Base-by-base conservation (phyloP, 2,797 vertebrate genomes). In the Erpetoichthys calabaricus region DNA sequence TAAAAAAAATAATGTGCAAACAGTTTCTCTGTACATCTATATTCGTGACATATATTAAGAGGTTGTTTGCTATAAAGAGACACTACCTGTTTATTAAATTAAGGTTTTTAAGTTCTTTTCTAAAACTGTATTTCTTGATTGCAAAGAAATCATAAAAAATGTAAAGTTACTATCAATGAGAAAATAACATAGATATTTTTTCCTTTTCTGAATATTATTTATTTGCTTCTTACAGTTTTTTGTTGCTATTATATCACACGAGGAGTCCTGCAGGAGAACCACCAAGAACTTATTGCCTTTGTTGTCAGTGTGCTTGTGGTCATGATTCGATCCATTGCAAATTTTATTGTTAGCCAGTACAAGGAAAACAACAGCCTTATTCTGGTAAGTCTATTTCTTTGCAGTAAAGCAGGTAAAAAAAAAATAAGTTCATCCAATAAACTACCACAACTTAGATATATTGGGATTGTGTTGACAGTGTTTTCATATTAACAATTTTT, bases 241-340 rank as follows among this genome's bases (percentile, higher is more conserved):
- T 89, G 87, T 65, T 65, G 89, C 53, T 92, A 90, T 63, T 92
- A 90, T 10, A 80, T 90, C 66, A 69, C 57, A 42, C 81, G 89
- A 2, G 89, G 89, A 0, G 78, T 90, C 55, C 76, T 90, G 73
- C 89, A 92, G 73, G 88, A 92, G 76, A 92, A 90, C 62, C 69
- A 76, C 4, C 89, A 87, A 76, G 89, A 92, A 76, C 83, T 92
- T 62, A 43, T 80, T 0, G 85, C 64, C 5, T 92, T 92, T 3
- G 71, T 83, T 8, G 67, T 90, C 44, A 86, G 74, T 58, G 63
- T 91, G 46, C 4, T 85, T 56, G 58, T 82, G 5, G 63, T 89
- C 65, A 82, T 89, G 80, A 66, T 87, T 1, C 83, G 87, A 5
- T 89, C 90, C 0, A 4, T 86, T 61, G 67, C 85, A 73, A 92